These are phyloP conservation scores for Drosophila serrata DNA, from an alignment of 1,140 invertebrate genomes.

Conservation along the genomic window DNA sequence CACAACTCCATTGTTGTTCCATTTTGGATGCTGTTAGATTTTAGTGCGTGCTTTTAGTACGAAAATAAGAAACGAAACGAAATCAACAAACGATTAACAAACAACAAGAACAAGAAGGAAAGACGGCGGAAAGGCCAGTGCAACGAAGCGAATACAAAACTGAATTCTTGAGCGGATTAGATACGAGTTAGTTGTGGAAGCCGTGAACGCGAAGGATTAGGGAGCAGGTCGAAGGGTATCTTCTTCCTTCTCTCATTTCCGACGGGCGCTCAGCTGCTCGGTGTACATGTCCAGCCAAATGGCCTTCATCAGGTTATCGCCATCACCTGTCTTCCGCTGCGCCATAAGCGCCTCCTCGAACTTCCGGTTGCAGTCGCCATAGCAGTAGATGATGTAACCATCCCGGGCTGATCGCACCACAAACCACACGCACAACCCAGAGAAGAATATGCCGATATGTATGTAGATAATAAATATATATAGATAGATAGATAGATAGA, in stretches of 20 bases:
- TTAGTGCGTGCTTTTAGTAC: constrained; percentile 66
- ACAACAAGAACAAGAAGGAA: constrained; percentile 17
- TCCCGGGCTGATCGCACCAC: constrained; percentile 69
- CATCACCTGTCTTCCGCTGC: constrained; percentile 85
- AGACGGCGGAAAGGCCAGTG: constrained; percentile 4
- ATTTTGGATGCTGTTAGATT: constrained; percentile 15
- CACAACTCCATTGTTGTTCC: constrained; percentile 29
- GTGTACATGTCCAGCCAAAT: constrained; percentile 86
- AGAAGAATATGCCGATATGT: constrained; percentile 21
- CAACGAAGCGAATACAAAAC: constrained; percentile 29
- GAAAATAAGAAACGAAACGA: constrained; percentile 24
- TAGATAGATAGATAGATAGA: constrained; percentile 4
- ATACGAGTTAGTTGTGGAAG: constrained; percentile 46
- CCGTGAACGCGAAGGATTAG: constrained; percentile 7
- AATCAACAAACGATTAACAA: constrained; percentile 24
- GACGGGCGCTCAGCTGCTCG: constrained; percentile 79
- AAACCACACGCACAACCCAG: constrained; percentile 38
- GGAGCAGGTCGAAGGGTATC: background rate
- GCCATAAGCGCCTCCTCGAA: constrained; percentile 84
- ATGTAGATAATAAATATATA: constrained; percentile 9
- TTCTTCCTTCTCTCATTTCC: constrained; percentile 63
- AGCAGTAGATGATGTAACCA: constrained; percentile 85
- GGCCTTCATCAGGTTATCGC: constrained; percentile 85
- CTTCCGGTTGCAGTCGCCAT: constrained; percentile 85
- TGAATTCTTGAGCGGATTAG: constrained; percentile 47